Evolutionary conservation across 1,140 invertebrate genomes (phyloP), one percentile per base, ranked within the genome.

Genomic region (Ceratina australensis): DNA sequence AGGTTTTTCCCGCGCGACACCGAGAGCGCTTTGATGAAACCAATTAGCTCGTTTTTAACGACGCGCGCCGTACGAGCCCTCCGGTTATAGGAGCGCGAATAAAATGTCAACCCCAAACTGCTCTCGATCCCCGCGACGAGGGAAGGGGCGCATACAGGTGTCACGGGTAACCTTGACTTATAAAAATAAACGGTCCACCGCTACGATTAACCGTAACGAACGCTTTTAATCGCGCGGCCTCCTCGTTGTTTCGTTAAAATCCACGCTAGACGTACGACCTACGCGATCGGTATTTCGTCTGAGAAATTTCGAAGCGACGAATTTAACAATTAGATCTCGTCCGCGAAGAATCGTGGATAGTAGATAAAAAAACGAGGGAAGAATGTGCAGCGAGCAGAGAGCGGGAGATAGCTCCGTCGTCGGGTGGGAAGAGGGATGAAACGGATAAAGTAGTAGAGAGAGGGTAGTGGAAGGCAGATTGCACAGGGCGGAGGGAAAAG

Each of bases 41-140:
- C 86, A 89, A 89, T 89, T 88, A 89, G 80, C 83, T 80, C 82
- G 82, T 89, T 89, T 89, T 88, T 86, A 88, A 89, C 85, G 87
- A 84, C 84, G 80, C 83, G 72, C 77, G 81, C 80, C 72, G 81
- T 78, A 81, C 80, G 76, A 81, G 78, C 77, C 67, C 72, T 66
- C 81, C 85, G 81, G 82, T 85, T 82, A 85, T 84, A 71, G 74
- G 78, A 73, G 76, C 80, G 72, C 76, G 84, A 87, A 84, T 86
- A 84, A 88, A 89, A 89, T 88, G 86, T 89, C 87, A 87, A 87
- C 85, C 85, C 78, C 85, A 86, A 87, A 87, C 82, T 83, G 66
- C 83, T 81, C 77, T 60, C 69, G 79, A 81, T 71, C 57, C 71
- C 60, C 54, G 54, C 71, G 72, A 67, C 52, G 50, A 42, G 33